Percentiles rank a stretch among this genome's conserved stretches.
These are phyloP conservation scores for Meghimatium bilineatum DNA, from an alignment of 2,888 invertebrate genomes.

Conservation along the genomic window DNA sequence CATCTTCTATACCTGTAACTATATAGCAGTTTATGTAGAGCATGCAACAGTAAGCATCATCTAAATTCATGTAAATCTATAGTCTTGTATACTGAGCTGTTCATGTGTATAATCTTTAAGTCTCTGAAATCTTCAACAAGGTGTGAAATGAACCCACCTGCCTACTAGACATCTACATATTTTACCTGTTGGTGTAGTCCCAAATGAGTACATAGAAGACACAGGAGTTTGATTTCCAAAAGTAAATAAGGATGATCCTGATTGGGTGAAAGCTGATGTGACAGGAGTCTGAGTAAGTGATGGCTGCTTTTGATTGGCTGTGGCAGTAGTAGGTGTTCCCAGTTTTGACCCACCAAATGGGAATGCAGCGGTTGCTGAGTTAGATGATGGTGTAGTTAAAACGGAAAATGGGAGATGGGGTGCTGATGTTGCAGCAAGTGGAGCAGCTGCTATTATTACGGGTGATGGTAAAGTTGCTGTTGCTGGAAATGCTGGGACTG, in stretches of 20 bases:
- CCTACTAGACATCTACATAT: background rate
- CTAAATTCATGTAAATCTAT: too few species aligned
- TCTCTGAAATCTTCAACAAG: too few species aligned
- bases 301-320: constrained; percentile 1
- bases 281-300: background rate
- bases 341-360: constrained; percentile 17
- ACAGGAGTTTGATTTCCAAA: background rate
- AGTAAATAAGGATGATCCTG: background rate
- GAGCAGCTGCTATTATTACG: background rate
- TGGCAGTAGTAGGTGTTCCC: background rate
- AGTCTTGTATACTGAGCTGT: too few species aligned
- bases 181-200: constrained; percentile 6
- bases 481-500: background rate
- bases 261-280: background rate
- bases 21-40: too few species aligned
- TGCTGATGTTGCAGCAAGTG: background rate
- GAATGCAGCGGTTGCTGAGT: constrained; percentile 49
- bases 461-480: background rate
- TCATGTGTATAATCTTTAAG: too few species aligned
- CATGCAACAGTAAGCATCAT: too few species aligned
- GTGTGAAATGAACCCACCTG: too few species aligned
- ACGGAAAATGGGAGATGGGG: background rate
- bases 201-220: constrained; percentile 9
- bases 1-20: too few species aligned
- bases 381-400: constrained; percentile 49